Base-by-base conservation (phyloP, 2,888 invertebrate genomes). In the Boloria selene region DNA sequence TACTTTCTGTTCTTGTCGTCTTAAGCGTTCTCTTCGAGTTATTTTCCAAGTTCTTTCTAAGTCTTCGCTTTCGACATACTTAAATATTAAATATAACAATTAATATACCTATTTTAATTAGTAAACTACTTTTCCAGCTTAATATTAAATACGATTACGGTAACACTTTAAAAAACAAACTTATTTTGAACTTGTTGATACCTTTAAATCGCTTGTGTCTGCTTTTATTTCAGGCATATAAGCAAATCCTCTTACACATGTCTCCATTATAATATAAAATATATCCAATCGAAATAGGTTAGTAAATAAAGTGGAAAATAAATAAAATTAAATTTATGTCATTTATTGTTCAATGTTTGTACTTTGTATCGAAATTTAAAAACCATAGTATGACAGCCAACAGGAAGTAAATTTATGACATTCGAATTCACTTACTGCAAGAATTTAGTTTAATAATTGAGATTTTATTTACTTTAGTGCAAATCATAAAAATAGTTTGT, bases 61-160 rank as follows among this genome's bases (percentile, higher is more conserved):
- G 64, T 88, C 90, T 2, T 74, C 79, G 60, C 81, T 79, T 72
- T 88, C 85, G 5, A 92, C 82, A 67, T 80, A 88, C 92, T 93
- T 74, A 47, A 77, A 79, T 55, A 61, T 18, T 22, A 68, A 38
- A 38, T 38, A 1, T 10, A 38, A 10, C 31, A 38, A 38, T 10
- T 7, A 7, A 38, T 31, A 31, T 31, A 6, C 1, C 31, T 31
- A 31, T 31, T 31, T 4, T 31, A 6, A 31, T 31, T 6, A 31
- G 7, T 31, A 31, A 31, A 31, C 5, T 31, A 31, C 4, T 31
- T 31, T 1, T 6, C 5, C 26, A 26, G 26, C 6, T 26, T 26
- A 26, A 26, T 26, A 26, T 26, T 26, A 26, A 5, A 5, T 26
- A 5, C 4, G 4, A 26, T 31, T 31, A 31, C 31, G 4, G 6